phyloP scores from a whole-genome alignment of 2,113 vertebrate species.

The Bufo gargarizans region DNA sequence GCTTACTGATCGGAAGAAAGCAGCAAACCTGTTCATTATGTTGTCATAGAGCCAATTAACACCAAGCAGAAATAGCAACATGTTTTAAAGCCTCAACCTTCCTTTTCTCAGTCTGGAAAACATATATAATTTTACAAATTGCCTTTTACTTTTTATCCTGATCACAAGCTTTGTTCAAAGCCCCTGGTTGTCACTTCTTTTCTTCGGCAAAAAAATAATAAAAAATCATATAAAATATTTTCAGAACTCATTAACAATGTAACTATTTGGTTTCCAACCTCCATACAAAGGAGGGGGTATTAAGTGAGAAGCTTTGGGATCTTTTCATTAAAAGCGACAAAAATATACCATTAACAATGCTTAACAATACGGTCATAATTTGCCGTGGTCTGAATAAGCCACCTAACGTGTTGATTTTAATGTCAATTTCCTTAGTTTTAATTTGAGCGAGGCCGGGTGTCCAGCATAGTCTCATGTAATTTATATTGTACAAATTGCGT shows the following conservation, averaged over 20 bases:
- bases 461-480: not conserved
- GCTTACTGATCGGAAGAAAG: slow-evolving; percentile 48
- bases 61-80: slow-evolving; percentile 57
- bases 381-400: slow-evolving; percentile 18
- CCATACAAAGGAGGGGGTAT: slow-evolving; percentile 23
- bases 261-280: slow-evolving; percentile 52
- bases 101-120: slow-evolving; percentile 53
- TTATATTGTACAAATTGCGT: not conserved
- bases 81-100: slow-evolving; percentile 55
- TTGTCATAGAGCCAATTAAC: slow-evolving; percentile 59
- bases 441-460: not conserved
- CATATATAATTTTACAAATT: slow-evolving; percentile 61
- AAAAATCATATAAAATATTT: slow-evolving; percentile 56
- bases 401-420: slow-evolving; percentile 32
- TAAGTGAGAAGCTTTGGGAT: slow-evolving; percentile 30
- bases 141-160: slow-evolving; percentile 59
- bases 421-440: slow-evolving; percentile 34
- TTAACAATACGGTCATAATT: slow-evolving; percentile 47
- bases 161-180: slow-evolving; percentile 59
- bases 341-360: slow-evolving; percentile 44
- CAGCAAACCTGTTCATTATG: slow-evolving; percentile 55
- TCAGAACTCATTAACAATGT: slow-evolving; percentile 56
- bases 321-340: slow-evolving; percentile 46
- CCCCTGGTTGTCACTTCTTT: slow-evolving; percentile 57
- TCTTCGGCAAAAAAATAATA: slow-evolving; percentile 22